Evolutionary conservation across 1,140 invertebrate genomes (phyloP), one percentile per base, ranked within the genome.

Genomic region (Charaxes varanes): DNA sequence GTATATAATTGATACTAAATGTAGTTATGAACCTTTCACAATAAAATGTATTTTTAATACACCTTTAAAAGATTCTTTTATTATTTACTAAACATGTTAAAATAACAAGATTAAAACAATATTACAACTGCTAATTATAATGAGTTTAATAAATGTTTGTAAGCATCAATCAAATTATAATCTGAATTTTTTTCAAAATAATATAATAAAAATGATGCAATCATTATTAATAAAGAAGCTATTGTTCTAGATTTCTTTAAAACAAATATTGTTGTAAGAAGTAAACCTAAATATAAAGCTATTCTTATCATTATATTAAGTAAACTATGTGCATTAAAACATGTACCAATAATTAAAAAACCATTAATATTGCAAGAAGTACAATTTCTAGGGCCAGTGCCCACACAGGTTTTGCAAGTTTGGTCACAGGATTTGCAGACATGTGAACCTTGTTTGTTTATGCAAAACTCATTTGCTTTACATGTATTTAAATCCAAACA

Each of bases 391-490:
- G 93, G 89, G 0, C 96, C 96, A 86, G 94, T 91, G 13, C 95
- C 95, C 13, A 85, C 85, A 72, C 97, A 99, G 10, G 91, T 90
- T 43, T 89, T 81, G 74, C 97, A 99, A 7, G 94, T 88, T 64
- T 85, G 86, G 70, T 95, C 91, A 85, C 94, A 95, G 33, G 80
- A 87, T 86, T 79, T 82, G 79, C 97, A 99, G n/a, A 81, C 72
- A 74, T 90, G 96, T 1, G 93, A 92, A 17, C 98, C 98, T 62
- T 95, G 93, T 43, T 88, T 93, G 73, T 99, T 99, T 0, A 95
- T 86, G 81, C 98, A 99, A 67, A 96, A 97, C 69, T 98, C 88
- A 76, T 93, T 91, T 7, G 69, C 69, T 24, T 87, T 86, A 85
- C 97, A 98, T 10, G 86, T 66, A 2, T 86, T 72, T 17, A 73